phyloP scores from a whole-genome alignment of 2,113 vertebrate species.

The Petroica traversi region DNA sequence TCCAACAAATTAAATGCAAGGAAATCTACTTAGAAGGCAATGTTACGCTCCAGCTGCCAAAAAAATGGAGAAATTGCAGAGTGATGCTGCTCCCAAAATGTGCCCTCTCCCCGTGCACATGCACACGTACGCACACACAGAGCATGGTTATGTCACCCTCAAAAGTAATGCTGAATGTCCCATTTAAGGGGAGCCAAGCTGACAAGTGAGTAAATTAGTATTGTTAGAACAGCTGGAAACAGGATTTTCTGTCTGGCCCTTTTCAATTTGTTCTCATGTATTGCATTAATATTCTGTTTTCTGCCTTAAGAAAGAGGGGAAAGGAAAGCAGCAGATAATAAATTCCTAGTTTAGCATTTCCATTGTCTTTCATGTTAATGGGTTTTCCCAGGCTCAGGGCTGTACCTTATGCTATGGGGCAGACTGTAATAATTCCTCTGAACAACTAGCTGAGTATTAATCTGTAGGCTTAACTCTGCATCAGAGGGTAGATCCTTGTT shows the following conservation, averaged over 20 bases:
- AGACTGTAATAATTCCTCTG: background rate
- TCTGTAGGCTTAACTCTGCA: background rate
- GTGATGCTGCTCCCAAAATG: background rate
- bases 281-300: background rate
- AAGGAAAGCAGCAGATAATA: background rate
- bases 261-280: background rate
- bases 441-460: background rate
- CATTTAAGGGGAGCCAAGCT: background rate
- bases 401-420: background rate
- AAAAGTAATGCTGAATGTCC: background rate
- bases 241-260: background rate
- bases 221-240: background rate
- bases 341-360: background rate
- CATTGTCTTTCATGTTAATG: background rate
- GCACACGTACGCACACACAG: background rate
- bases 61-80: background rate
- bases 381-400: background rate
- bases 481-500: background rate
- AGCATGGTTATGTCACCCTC: accelerated
- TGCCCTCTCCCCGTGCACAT: background rate
- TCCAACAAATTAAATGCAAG: background rate
- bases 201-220: background rate
- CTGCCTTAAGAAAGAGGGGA: background rate
- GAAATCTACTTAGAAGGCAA: background rate
- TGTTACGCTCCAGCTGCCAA: background rate